phyloP scores from a whole-genome alignment of 2,797 vertebrate genomes.

The Xenops minutus region DNA sequence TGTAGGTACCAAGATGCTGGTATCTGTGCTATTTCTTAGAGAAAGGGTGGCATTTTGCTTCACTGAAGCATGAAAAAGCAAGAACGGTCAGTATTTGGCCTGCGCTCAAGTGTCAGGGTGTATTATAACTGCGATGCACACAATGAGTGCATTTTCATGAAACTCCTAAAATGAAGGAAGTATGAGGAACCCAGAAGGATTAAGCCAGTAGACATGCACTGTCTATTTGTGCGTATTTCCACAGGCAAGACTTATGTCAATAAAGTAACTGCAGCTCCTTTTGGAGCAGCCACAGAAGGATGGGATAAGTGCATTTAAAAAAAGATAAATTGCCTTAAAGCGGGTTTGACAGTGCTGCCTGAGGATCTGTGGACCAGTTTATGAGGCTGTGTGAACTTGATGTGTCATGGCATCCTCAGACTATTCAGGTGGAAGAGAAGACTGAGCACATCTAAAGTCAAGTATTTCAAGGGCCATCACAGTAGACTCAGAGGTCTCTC shows the following conservation, averaged over 20 bases:
- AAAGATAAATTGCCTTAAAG: neutral
- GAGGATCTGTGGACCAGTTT: neutral
- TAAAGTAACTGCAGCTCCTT: neutral
- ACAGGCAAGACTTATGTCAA: neutral
- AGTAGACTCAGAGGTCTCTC: neutral
- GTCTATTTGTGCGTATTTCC: neutral
- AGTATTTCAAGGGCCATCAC: neutral
- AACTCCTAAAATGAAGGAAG: neutral
- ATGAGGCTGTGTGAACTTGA: neutral
- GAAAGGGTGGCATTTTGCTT: conserved; percentile 24
- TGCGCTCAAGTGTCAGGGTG: neutral
- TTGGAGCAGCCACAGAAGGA: neutral
- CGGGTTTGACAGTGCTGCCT: neutral
- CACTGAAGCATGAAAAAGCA: conserved; percentile 36
- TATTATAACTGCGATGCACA: neutral
- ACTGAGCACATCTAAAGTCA: neutral
- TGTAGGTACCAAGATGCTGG: neutral
- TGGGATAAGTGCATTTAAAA: neutral
- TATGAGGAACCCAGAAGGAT: neutral
- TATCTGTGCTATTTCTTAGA: neutral
- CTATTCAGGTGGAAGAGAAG: neutral
- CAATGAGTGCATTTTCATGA: neutral
- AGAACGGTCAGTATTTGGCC: neutral
- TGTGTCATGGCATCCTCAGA: neutral
- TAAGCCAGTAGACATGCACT: neutral